phyloP scores from a whole-genome alignment of 2,888 invertebrate species.

The Tuberolachnus salignus region DNA sequence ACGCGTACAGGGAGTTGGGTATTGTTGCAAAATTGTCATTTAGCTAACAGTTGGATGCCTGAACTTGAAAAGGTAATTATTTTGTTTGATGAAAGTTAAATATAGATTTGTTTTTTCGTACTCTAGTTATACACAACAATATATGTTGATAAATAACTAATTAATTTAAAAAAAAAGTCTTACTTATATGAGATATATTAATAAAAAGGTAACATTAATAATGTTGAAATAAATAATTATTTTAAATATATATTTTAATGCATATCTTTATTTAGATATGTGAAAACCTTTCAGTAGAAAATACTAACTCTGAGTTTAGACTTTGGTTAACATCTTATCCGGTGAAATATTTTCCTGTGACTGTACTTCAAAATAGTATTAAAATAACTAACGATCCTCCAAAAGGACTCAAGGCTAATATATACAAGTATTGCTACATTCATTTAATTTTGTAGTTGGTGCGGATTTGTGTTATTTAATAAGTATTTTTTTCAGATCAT shows the following conservation, averaged over 20 bases:
- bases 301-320: slow-evolving; percentile 85
- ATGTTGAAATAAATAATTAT: too few species aligned
- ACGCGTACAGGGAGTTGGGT: slow-evolving; percentile 81
- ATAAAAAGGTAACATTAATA: not conserved
- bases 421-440: slow-evolving; percentile 33
- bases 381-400: slow-evolving; percentile 96
- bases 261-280: slow-evolving; percentile 69
- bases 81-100: not conserved
- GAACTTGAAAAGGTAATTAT: slow-evolving; percentile 72
- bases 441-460: not conserved
- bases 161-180: not conserved
- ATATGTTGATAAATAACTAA: too few species aligned
- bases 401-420: slow-evolving; percentile 76
- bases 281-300: slow-evolving; percentile 78
- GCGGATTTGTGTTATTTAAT: not conserved
- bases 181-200: not conserved
- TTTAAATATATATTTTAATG: slow-evolving; percentile 1
- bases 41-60: slow-evolving; percentile 83
- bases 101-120: not conserved
- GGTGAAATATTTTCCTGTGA: slow-evolving; percentile 74
- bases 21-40: slow-evolving; percentile 84
- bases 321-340: slow-evolving; percentile 94
- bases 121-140: too few species aligned
- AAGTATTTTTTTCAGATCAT: slow-evolving; percentile 22
- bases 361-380: slow-evolving; percentile 84